A percentile compares a stretch with the other conserved stretches of the same genome.
phyloP scores from a whole-genome alignment of 2,113 vertebrate genomes.

The Crotalus tigris region DNA sequence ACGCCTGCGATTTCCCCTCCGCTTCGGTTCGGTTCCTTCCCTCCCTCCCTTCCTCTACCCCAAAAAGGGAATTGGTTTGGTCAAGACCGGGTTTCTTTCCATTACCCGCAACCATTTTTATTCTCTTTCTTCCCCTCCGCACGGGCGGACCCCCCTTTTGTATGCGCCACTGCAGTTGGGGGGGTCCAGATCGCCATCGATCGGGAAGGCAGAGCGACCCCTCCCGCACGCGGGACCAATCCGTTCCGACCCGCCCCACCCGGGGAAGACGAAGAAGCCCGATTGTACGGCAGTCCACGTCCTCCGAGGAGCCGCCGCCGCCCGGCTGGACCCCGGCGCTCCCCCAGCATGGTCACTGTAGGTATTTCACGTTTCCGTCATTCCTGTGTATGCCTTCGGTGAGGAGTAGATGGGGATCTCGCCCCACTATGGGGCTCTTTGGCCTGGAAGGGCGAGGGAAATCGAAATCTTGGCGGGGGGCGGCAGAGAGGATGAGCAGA shows the following conservation, averaged over 20 bases:
- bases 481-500: background rate
- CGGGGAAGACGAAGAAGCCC: constrained; percentile 34
- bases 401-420: background rate
- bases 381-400: background rate
- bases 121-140: background rate
- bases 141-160: constrained; percentile 31
- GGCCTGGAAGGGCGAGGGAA: background rate
- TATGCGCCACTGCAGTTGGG: constrained; percentile 18
- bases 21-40: background rate
- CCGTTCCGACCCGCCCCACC: constrained; percentile 37
- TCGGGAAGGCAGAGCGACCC: constrained; percentile 20
- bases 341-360: constrained; percentile 72
- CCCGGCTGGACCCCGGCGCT: constrained; percentile 21
- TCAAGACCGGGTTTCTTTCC: background rate
- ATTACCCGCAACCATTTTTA: background rate
- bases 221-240: constrained; percentile 39
- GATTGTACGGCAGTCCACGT: constrained; percentile 33
- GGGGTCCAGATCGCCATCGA: constrained; percentile 2
- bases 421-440: background rate
- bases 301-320: constrained; percentile 40
- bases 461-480: background rate
- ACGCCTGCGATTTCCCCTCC: background rate
- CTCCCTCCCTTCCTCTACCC: background rate
- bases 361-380: constrained; percentile 45
- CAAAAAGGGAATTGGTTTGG: background rate